Base-by-base conservation (phyloP, 2,797 vertebrate genomes). In the Crax fasciolata region DNA sequence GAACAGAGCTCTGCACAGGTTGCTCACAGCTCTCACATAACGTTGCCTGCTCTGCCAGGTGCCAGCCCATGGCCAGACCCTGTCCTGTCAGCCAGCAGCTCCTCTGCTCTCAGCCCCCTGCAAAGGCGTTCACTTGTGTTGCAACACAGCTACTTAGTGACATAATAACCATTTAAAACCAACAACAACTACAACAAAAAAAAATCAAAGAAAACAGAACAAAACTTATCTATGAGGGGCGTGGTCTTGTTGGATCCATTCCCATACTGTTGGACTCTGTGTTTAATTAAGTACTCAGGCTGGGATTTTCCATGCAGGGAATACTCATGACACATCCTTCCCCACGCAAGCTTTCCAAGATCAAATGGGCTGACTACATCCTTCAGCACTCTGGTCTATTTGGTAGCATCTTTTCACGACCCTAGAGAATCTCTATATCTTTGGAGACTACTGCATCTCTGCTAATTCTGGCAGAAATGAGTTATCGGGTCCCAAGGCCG, bases 231-330 rank as follows among this genome's bases (percentile, higher is more conserved):
- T 55, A n/a, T 2, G 68, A 84, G n/a, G 10, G 49, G 41, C 1
- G 1, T 3, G 13, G 35, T 27, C 28, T 58, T 46, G 51, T 55
- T 0, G 0, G 39, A 57, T 19, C 8, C n/a, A 13, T 16, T 39
- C 59, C 74, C 46, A 32, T 18, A 57, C 46, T 54, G 41, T 9
- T 62, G 51, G 51, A 66, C 46, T 32, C 32, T 4, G 8, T 13
- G 25, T 62, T 77, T 66, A 48, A 57, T 43, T 39, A 30, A 63
- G 11, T 9, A 21, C 72, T 57, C 44, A 25, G 61, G 41, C 43
- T 68, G 44, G 30, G 51, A 66, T 16, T 24, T 39, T 65, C 74
- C 70, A 15, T 1, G 4, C 46, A 17, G 28, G n/a, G n/a, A 72
- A 7, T 10, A 44, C 20, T 62, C 63, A 9, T 11, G 30, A 71